Percentiles rank a stretch among this genome's conserved stretches.
Evolutionary conservation across 2,113 vertebrate genomes (phyloP).

Genomic region (Apteryx owenii): DNA sequence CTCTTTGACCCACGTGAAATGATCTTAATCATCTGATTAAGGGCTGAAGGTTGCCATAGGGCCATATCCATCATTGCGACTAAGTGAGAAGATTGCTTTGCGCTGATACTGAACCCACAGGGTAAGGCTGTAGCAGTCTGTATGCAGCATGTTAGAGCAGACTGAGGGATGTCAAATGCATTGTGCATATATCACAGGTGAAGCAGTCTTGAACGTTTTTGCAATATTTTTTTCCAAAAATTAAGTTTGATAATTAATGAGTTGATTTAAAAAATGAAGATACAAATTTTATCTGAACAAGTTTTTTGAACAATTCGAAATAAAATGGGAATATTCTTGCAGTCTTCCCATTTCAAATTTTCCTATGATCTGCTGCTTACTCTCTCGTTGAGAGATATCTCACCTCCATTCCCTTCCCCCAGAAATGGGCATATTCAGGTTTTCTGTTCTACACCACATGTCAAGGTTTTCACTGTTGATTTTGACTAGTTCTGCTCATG

Average conservation of each 20-base stretch:
- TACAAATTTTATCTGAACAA: neutral
- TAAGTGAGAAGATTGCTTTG: neutral
- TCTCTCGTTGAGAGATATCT: neutral
- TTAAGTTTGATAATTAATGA: no score
- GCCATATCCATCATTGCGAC: fast-evolving
- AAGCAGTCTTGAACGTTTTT: neutral
- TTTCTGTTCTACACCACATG: neutral
- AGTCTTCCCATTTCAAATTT: neutral
- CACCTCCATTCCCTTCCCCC: neutral
- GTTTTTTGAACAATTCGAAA: neutral
- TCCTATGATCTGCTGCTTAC: neutral
- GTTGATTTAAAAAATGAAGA: neutral
- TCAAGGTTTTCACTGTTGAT: neutral
- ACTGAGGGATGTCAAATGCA: neutral
- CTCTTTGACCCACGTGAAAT: neutral
- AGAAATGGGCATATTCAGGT: neutral
- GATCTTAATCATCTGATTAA: neutral
- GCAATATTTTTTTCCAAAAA: neutral
- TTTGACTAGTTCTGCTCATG: neutral
- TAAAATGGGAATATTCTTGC: neutral
- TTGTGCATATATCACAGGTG: neutral
- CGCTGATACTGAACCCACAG: neutral
- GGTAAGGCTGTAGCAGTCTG: fast-evolving
- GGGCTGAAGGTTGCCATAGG: neutral
- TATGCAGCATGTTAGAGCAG: neutral